Base-by-base conservation (phyloP, 1,140 invertebrate species). In the Subanguina moxae region DNA sequence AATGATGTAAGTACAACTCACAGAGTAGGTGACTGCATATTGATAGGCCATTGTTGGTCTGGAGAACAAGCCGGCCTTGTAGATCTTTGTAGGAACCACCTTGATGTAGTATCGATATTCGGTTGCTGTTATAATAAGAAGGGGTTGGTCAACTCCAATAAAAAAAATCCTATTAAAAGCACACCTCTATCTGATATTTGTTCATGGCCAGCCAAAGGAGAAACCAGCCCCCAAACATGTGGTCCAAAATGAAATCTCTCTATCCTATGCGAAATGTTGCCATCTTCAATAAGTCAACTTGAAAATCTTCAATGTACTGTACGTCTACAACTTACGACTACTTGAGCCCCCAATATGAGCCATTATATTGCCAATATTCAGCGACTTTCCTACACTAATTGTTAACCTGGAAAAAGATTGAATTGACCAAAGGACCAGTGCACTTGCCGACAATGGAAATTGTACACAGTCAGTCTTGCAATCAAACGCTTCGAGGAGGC, bases 241-340 rank as follows among this genome's bases (percentile, higher is more conserved):
- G 62, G 73, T 57, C 78, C 78, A 61, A 80, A 80, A 48, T 80
- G 74, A 48, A 80, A 82, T 28, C 77, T 56, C 65, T 80, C 78
- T 43, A 80, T 82, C 65, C 78, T 70, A 70, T 80, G 78, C 23
- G 78, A 80, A 59, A 82, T 75, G 63, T 80, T 80, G 9, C 70
- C 72, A 48, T 68, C 65, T 69, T 21, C 28, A 61, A 61, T 3
- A 61, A n/a, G 28, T 61, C 58, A 5, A 30, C n/a, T 61, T 30
- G 5, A 61, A 61, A n/a, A 61, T 67, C 17, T 27, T 28, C 1
- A 28, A 72, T 5, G 3, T 23, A 3, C 28, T 56, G 28, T 9
- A 3, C 13, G 13, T 56, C 13, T 13, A 30, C 5, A 30, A 32
- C 38, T 61, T 43, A 43, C 58, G 3, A 52, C n/a, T 21, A 19